Evolutionary conservation across 2,113 vertebrate species (phyloP), one percentile per base, ranked within the genome.

Genomic region (Prunella fulvescens): DNA sequence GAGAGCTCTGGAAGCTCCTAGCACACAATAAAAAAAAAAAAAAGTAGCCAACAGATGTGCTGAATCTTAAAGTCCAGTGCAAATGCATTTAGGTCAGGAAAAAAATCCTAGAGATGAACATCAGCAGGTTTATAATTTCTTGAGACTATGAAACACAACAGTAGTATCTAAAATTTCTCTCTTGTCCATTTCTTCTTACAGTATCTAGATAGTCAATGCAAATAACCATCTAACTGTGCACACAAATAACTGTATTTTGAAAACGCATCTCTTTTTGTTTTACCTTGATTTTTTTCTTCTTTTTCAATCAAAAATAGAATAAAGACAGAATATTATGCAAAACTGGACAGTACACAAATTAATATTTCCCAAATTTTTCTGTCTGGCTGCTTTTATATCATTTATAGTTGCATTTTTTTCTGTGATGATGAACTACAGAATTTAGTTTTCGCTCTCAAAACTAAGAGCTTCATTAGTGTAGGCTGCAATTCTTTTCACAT

Each of bases 11-110:
- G 70, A 95, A 66, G 74, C 37, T 83, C 62, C 23, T 76, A 74
- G 33, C 26, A 33, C 17, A 22, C 7, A 44, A 33, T 11, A 9
- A 82, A 39, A 56, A 40, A 40, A 50, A n/a, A 31, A 84, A 42
- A 35, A 19, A 35, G 28, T 44, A 96, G 33, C 81, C 94, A 81
- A 91, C 62, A 97, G 89, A 95, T 95, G 74, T 96, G 92, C 48
- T 93, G 94, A 95, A 96, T 91, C 83, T 82, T 79, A 51, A 91
- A 92, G 88, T 93, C 82, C 85, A 89, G 35, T 81, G 79, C 14
- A 89, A 97, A 70, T 9, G 10, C 67, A 93, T 92, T 95, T 92
- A 94, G 83, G 64, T 95, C 74, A 96, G 71, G 22, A 78, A 93
- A 45, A 45, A 65, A 81, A 22, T 84, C 61, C 62, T 70, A 65